These are phyloP conservation scores for Nymphalis io DNA, from an alignment of 1,140 invertebrate genomes.

Conservation along the genomic window DNA sequence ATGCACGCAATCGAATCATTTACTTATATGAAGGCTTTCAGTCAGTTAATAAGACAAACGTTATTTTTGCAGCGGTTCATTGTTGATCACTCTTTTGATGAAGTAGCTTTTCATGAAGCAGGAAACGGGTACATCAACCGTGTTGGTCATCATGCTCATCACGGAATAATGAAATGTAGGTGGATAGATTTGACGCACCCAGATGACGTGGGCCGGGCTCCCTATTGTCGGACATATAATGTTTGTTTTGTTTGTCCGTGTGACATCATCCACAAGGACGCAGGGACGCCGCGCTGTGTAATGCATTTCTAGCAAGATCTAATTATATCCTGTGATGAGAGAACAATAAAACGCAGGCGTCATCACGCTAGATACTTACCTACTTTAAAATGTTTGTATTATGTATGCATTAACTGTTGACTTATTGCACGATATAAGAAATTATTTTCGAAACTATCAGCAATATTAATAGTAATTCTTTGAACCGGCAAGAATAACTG, in stretches of 20 bases:
- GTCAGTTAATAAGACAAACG: not conserved
- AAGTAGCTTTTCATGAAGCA: not conserved
- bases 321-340: conserved; percentile 47
- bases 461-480: conserved; percentile 44
- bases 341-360: conserved; percentile 14
- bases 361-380: not conserved
- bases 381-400: not conserved
- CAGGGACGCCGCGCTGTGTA: conserved; percentile 45
- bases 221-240: conserved; percentile 62
- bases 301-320: conserved; percentile 52
- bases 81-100: not conserved
- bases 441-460: conserved; percentile 26
- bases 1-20: not conserved
- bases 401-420: not conserved
- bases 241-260: conserved; percentile 55
- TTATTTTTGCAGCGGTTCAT: not conserved
- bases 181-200: conserved; percentile 60
- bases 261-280: conserved; percentile 60
- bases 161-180: conserved; percentile 36
- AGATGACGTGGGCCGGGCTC: conserved; percentile 57
- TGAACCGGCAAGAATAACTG: conserved; percentile 43
- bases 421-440: conserved; percentile 16
- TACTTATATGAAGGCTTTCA: not conserved
- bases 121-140: conserved; percentile 3
- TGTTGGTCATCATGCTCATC: conserved; percentile 33